Evolutionary conservation across 92 coral and sea anemone species (phyloP).

Genomic region (Hydrozoanthus gracilis): DNA sequence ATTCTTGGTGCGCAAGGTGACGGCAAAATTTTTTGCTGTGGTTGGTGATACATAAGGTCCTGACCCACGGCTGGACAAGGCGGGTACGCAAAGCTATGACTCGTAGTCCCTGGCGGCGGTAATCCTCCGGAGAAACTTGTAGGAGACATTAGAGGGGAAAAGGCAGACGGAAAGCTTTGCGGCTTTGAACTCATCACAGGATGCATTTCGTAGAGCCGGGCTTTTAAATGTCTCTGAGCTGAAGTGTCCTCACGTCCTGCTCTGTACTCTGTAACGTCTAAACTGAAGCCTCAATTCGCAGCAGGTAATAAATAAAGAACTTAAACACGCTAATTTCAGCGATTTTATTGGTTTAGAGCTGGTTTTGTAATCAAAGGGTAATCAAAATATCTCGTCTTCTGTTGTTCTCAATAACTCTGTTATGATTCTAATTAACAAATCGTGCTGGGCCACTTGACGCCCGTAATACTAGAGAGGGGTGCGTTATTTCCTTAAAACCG

Average conservation of each 20-base stretch:
- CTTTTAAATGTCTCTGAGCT: neutral
- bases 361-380: constrained; percentile 36
- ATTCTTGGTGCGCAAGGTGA: neutral
- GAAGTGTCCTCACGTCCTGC: neutral
- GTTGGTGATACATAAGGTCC: constrained; percentile 22
- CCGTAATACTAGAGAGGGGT: neutral
- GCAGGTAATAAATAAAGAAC: constrained; percentile 17
- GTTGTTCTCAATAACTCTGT: constrained; percentile 14
- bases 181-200: constrained; percentile 8
- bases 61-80: neutral
- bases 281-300: neutral
- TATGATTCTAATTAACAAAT: constrained; percentile 23
- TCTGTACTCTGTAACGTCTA: neutral
- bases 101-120: neutral
- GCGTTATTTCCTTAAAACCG: neutral
- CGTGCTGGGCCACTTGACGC: neutral
- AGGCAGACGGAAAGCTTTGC: constrained; percentile 8
- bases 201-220: neutral
- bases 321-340: constrained; percentile 32
- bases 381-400: constrained; percentile 27
- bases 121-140: neutral
- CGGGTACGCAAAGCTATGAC: neutral
- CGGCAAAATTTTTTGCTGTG: constrained; percentile 19
- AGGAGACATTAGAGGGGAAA: neutral
- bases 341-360: constrained; percentile 43